phyloP scores from a whole-genome alignment of 2,113 vertebrate genomes.

The Melanotaenia duboulayi region DNA sequence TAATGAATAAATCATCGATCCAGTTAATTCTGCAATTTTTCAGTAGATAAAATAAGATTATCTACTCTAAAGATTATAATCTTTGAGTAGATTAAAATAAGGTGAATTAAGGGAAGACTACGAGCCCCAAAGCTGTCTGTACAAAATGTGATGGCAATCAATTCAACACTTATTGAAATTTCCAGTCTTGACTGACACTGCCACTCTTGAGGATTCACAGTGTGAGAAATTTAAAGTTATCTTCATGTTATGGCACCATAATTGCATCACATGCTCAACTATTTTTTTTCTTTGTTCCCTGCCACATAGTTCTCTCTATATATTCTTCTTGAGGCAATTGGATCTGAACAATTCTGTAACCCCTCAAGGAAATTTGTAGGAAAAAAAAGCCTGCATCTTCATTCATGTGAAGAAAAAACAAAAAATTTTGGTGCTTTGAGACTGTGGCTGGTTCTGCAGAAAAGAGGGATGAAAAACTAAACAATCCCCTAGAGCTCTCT shows the following conservation, averaged over 20 bases:
- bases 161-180: background rate
- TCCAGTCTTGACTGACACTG: background rate
- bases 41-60: too few species aligned
- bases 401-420: constrained; percentile 6
- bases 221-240: background rate
- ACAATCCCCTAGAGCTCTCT: constrained; percentile 34
- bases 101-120: too few species aligned
- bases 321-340: constrained; percentile 18
- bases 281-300: constrained; percentile 6
- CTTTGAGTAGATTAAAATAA: too few species aligned
- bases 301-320: constrained; percentile 6
- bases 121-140: too few species aligned
- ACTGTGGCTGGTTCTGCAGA: constrained; percentile 28
- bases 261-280: constrained; percentile 16
- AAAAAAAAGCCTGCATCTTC: constrained; percentile 25
- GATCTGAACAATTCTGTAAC: constrained; percentile 30
- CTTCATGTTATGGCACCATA: background rate
- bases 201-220: too few species aligned
- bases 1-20: too few species aligned
- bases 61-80: too few species aligned
- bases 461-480: constrained; percentile 52
- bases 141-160: too few species aligned
- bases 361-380: constrained; percentile 8
- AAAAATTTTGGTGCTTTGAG: background rate
- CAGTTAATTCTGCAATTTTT: too few species aligned